These are phyloP conservation scores for Tachina fera DNA, from an alignment of 2,888 invertebrate species.

Conservation along the genomic window DNA sequence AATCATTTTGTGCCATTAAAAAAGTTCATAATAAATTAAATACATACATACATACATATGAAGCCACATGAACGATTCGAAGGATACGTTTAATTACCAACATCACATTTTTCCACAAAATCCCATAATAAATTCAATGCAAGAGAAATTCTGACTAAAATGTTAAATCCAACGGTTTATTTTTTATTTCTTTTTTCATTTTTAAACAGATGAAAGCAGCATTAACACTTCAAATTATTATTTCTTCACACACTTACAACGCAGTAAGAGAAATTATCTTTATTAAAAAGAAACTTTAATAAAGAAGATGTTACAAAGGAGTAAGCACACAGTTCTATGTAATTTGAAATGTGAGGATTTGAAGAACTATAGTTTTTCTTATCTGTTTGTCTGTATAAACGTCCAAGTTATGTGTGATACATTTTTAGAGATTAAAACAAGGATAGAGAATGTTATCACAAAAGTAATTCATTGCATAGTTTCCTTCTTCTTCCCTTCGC, in stretches of 20 bases:
- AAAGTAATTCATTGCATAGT: not conserved
- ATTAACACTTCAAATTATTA: conserved; percentile 45
- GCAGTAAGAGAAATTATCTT: conserved; percentile 1
- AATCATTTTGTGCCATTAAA: conserved; percentile 1
- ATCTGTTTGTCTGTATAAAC: not conserved
- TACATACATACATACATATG: not conserved
- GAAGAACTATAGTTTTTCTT: not conserved
- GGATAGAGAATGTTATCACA: not conserved
- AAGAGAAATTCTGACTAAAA: not conserved
- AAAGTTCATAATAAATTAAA: not conserved
- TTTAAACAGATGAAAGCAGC: conserved; percentile 13
- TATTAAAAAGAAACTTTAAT: conserved; percentile 14
- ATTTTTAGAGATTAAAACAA: not conserved
- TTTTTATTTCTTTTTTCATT: not conserved
- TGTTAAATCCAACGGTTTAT: conserved; percentile 8
- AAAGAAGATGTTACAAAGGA: not conserved
- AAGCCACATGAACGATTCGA: not conserved
- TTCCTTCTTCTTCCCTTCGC: not conserved
- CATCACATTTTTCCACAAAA: conserved; percentile 9
- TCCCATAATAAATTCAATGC: conserved; percentile 25
- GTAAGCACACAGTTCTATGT: conserved; percentile 3
- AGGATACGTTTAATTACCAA: conserved; percentile 42
- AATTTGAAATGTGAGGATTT: conserved; percentile 17
- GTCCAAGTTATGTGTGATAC: not conserved
- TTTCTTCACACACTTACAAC: conserved; percentile 5